Base-by-base conservation (phyloP, 2,888 invertebrate genomes). In the Dione vanillae region DNA sequence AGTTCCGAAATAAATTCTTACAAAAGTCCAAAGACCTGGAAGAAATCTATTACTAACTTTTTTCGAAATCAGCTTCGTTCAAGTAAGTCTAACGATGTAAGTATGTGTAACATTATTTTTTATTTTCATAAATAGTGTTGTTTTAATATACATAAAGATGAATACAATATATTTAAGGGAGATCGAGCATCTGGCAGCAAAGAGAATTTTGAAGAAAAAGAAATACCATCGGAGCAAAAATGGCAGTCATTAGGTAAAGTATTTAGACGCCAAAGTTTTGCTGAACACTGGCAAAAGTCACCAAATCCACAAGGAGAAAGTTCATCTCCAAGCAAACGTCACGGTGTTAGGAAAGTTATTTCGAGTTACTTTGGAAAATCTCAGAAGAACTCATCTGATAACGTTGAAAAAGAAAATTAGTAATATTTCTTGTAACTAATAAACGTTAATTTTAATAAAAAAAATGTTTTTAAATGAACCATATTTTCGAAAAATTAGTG, bases 241-340 rank as follows among this genome's bases (percentile, higher is more conserved):
- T 93, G 93, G 92, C 93, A 93, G 78, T 92, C 92, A 43, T 78
- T 93, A 74, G 93, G 93, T 0, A 93, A 93, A 85, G 86, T 92
- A 62, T 93, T 93, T 76, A 84, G 89, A 74, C 92, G 93, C 65
- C 91, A 92, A 84, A 91, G 89, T 78, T 87, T 89, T 75, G 84
- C 79, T 27, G 92, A 92, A 71, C 83, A 87, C 65, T 88, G 87
- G 85, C 87, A 81, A 71, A 91, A 88, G 76, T 78, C 86, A 7
- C 64, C 86, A 40, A 85, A 77, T 74, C 82, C 83, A 71, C 85
- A 84, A 76, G 91, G 86, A 65, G 91, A 91, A 78, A 78, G 82
- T 75, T 86, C 91, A 37, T 83, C 87, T 64, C 86, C 85, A 52
- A 89, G 78, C 75, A 92, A 90, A 82, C 83, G 89, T 70, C 80